These are phyloP conservation scores for Hirtodrosophila histrioides DNA, from an alignment of 2,888 invertebrate genomes.

Conservation along the genomic window DNA sequence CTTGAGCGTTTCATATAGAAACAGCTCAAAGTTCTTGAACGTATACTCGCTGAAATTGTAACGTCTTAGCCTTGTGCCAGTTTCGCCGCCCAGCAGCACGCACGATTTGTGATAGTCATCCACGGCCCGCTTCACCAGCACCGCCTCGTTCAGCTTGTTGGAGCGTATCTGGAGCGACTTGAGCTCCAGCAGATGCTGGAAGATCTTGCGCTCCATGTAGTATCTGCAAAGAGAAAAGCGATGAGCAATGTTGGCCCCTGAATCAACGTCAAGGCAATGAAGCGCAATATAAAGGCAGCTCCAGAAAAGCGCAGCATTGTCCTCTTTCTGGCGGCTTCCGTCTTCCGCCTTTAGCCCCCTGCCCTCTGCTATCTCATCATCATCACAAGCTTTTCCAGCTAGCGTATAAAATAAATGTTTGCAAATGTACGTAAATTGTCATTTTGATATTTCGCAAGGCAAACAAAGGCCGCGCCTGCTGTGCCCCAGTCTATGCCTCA, in stretches of 20 bases:
- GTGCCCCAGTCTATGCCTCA: constrained; percentile 17
- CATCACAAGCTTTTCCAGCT: constrained; percentile 28
- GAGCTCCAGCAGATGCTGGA: constrained; percentile 95
- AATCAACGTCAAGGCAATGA: neutral
- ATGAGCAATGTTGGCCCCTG: neutral
- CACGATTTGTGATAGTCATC: constrained; percentile 93
- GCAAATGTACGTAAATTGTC: constrained; percentile 75
- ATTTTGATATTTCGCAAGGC: constrained; percentile 70
- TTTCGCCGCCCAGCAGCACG: constrained; percentile 86
- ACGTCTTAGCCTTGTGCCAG: constrained; percentile 85
- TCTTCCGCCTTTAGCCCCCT: neutral
- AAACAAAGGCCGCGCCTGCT: constrained; percentile 65
- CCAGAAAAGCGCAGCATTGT: constrained; percentile 42
- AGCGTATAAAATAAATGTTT: constrained; percentile 63
- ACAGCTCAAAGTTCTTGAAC: constrained; percentile 93
- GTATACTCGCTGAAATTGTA: constrained; percentile 89
- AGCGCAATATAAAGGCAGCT: constrained; percentile 12
- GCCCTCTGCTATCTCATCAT: constrained; percentile 15
- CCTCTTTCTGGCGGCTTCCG: neutral
- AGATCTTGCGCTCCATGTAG: constrained; percentile 95
- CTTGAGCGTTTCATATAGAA: constrained; percentile 93
- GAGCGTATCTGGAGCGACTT: constrained; percentile 96
- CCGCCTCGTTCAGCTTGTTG: constrained; percentile 93
- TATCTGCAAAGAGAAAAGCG: constrained; percentile 86
- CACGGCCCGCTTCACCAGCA: constrained; percentile 93